These are phyloP conservation scores for Drosophila imparisetae DNA, from an alignment of 2,888 invertebrate species.

Conservation along the genomic window DNA sequence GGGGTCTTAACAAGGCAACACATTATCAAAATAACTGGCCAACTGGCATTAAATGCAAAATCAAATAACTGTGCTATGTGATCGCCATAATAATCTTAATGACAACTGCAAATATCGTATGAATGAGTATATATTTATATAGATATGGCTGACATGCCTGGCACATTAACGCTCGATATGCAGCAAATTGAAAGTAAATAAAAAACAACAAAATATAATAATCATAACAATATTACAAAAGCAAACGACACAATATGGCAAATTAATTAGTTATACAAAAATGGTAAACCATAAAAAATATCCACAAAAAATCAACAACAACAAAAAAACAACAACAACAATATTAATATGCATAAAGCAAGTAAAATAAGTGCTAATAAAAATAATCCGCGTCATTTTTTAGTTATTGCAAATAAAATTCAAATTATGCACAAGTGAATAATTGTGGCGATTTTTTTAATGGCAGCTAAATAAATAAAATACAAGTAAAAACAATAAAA, in stretches of 20 bases:
- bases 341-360: constrained; percentile 19
- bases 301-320: constrained; percentile 35
- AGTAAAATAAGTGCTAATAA: constrained; percentile 19
- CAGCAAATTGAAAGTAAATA: constrained; percentile 75
- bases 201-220: constrained; percentile 23
- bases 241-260: constrained; percentile 70
- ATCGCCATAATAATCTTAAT: constrained; percentile 67
- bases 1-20: constrained; percentile 26
- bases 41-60: constrained; percentile 66
- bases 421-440: constrained; percentile 78
- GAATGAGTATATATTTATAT: constrained; percentile 11
- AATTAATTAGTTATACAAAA: constrained; percentile 77
- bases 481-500: constrained; percentile 9
- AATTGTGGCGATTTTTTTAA: constrained; percentile 67
- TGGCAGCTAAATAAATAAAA: constrained; percentile 54
- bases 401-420: constrained; percentile 60
- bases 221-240: constrained; percentile 53
- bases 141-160: constrained; percentile 51
- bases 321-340: constrained; percentile 8
- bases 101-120: constrained; percentile 58
- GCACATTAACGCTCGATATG: constrained; percentile 67
- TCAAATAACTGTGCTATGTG: constrained; percentile 71
- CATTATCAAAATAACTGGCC: constrained; percentile 39
- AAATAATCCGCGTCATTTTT: constrained; percentile 14
- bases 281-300: constrained; percentile 56